Conservation (phyloP, 2,888 invertebrate genomes). For the Sialis fuliginosa region DNA sequence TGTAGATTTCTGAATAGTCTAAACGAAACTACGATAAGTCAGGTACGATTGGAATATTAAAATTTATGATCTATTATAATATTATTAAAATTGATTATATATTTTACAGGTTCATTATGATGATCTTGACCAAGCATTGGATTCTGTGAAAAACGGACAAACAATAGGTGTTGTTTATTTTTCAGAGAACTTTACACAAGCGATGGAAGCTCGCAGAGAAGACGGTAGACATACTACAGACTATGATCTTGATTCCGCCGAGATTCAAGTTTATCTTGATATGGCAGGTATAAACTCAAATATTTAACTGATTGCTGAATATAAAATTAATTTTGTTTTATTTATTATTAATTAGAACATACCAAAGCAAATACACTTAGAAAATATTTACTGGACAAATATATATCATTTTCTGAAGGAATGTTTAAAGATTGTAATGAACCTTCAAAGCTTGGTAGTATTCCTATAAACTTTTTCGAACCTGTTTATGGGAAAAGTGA, state of each 20-base stretch:
- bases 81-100: slow-evolving; percentile 2
- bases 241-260: slow-evolving; percentile 36
- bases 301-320: not conserved
- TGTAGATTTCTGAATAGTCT: slow-evolving; percentile 42
- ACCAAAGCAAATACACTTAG: not conserved
- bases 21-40: slow-evolving; percentile 33
- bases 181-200: slow-evolving; percentile 50
- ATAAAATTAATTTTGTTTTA: not conserved
- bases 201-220: slow-evolving; percentile 36
- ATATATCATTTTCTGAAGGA: slow-evolving; percentile 43
- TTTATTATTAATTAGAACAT: not conserved
- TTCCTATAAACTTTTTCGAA: slow-evolving; percentile 48
- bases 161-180: slow-evolving; percentile 50
- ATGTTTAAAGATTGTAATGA: slow-evolving; percentile 46
- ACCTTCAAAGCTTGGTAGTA: slow-evolving; percentile 31
- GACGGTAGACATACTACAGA: slow-evolving; percentile 36
- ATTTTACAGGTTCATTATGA: slow-evolving; percentile 29
- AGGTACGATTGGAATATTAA: slow-evolving; percentile 19
- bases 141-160: slow-evolving; percentile 33
- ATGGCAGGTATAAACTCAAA: slow-evolving; percentile 43
- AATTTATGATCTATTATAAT: not conserved
- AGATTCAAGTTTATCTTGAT: slow-evolving; percentile 52
- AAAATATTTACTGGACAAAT: slow-evolving; percentile 40
- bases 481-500: slow-evolving; percentile 51
- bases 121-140: slow-evolving; percentile 31